These are phyloP conservation scores for Ferrisia virgata DNA, from an alignment of 2,888 invertebrate genomes.

Conservation along the genomic window DNA sequence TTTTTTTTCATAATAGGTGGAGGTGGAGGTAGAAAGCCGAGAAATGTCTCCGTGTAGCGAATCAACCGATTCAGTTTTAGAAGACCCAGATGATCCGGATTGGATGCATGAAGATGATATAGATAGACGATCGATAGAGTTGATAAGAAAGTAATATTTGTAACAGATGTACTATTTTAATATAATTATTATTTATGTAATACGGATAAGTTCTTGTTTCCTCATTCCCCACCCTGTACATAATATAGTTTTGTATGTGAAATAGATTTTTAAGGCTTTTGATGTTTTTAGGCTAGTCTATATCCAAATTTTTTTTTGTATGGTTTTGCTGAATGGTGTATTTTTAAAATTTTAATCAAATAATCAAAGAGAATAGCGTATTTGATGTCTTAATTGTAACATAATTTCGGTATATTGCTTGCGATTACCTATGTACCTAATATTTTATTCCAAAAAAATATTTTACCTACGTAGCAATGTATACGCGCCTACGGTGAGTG, in stretches of 20 bases:
- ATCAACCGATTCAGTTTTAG: constrained; percentile 36
- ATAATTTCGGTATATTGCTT: background rate
- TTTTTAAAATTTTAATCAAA: background rate
- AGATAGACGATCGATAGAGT: background rate
- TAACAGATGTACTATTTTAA: background rate
- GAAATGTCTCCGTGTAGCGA: constrained; percentile 8
- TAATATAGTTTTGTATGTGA: constrained; percentile 32
- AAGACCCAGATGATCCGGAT: constrained; percentile 40
- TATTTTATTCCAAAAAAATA: constrained; percentile 9
- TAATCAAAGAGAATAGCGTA: background rate
- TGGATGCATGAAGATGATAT: constrained; percentile 36
- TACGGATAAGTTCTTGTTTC: background rate
- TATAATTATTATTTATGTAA: background rate
- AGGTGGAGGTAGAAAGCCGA: constrained; percentile 1
- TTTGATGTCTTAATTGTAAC: background rate
- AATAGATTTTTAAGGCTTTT: constrained; percentile 25
- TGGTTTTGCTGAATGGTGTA: constrained; percentile 21
- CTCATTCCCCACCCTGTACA: constrained; percentile 6
- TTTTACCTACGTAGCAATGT: background rate
- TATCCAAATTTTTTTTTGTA: background rate
- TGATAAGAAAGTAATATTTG: background rate
- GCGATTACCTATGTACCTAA: no score
- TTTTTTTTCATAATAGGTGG: background rate
- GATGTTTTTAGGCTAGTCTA: constrained; percentile 32
- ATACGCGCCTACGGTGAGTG: background rate